A percentile compares a stretch with the other conserved stretches of the same genome.
Conservation (phyloP, 2,113 vertebrate genomes). For the Microtus montanus region DNA sequence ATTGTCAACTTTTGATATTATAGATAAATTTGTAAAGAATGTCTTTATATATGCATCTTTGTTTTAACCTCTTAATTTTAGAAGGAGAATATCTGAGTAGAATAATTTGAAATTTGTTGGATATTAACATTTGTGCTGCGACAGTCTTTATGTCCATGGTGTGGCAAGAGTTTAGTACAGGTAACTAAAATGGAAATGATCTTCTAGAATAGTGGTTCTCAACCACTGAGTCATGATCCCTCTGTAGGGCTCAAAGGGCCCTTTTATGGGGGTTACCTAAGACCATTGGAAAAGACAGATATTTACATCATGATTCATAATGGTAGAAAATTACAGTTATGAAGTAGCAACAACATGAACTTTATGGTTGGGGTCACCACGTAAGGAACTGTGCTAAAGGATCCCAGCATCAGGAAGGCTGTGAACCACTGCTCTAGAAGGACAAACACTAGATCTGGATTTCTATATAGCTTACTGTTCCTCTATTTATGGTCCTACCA, state of each 20-base stretch:
- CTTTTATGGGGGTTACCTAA: neutral
- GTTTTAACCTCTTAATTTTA: neutral
- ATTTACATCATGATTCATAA: neutral
- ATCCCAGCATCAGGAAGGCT: neutral
- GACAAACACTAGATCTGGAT: neutral
- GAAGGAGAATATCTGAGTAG: neutral
- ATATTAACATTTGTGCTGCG: neutral
- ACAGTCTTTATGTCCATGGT: neutral
- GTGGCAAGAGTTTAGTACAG: neutral
- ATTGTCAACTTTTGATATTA: constrained; percentile 21
- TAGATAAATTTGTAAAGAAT: neutral
- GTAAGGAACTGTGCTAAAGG: neutral
- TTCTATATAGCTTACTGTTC: neutral
- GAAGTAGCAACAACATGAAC: neutral
- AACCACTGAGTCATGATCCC: neutral
- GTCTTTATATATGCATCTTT: neutral
- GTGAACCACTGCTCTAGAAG: neutral
- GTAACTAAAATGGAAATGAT: neutral
- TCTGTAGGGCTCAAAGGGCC: neutral
- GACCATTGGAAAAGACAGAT: neutral
- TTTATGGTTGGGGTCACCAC: neutral
- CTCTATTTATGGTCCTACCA: neutral
- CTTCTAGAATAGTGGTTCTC: neutral
- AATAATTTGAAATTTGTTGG: neutral
- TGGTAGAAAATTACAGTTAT: neutral